A percentile compares a stretch with the other conserved stretches of the same genome.
Evolutionary conservation across 2,888 invertebrate species (phyloP).

Genomic region (Rhagonycha lutea): DNA sequence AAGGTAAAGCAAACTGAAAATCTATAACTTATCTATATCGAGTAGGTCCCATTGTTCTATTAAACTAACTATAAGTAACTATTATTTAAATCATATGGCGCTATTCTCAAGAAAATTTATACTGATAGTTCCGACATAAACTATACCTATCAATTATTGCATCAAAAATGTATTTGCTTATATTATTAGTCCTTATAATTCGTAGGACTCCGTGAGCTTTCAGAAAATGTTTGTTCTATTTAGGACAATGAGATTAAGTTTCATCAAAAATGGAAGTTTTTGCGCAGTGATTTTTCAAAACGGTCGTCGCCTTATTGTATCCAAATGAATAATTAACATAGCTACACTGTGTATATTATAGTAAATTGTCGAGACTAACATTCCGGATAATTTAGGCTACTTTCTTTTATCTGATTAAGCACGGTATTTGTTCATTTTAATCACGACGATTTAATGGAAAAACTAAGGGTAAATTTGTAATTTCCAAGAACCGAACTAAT

Average conservation of each 20-base stretch:
- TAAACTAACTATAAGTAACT: not conserved
- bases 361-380: constrained; percentile 22
- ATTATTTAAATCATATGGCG: constrained; percentile 12
- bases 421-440: constrained; percentile 32
- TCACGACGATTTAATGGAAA: constrained; percentile 21
- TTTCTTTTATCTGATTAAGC: constrained; percentile 31
- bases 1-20: not conserved
- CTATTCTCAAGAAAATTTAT: not conserved
- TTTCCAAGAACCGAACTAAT: constrained; percentile 24
- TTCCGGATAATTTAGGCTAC: constrained; percentile 29
- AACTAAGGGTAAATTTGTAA: constrained; percentile 16
- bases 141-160: not conserved
- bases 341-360: not conserved
- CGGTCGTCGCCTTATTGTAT: not conserved
- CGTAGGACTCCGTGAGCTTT: no score
- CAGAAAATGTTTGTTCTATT: no score
- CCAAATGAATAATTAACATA: not conserved
- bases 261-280: not conserved
- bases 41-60: not conserved
- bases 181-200: no score
- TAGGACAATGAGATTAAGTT: no score
- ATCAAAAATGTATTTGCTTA: not conserved
- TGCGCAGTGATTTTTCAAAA: not conserved
- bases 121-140: not conserved
- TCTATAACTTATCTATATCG: not conserved